A percentile compares a stretch with the other conserved stretches of the same genome.
Conservation (phyloP, 2,888 invertebrate species). For the Melinaea marsaeus region DNA sequence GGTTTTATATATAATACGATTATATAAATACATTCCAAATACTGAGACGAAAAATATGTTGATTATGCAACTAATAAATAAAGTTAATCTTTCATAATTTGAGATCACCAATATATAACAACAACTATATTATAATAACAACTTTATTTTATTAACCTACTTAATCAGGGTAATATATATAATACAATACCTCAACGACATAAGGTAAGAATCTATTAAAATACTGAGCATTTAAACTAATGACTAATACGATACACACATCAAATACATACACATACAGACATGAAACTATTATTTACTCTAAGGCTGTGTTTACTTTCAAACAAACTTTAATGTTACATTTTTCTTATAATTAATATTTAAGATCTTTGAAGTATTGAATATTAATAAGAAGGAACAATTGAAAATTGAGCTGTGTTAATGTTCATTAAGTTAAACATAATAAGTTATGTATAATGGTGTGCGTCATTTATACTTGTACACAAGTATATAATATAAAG, state of each 20-base stretch:
- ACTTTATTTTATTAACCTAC: neutral
- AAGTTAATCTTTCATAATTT: too few species aligned
- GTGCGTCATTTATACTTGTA: too few species aligned
- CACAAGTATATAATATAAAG: too few species aligned
- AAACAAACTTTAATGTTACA: neutral
- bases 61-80: too few species aligned
- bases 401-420: too few species aligned
- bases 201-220: neutral
- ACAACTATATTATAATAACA: too few species aligned
- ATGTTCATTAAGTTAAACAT: too few species aligned
- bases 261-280: slow-evolving; percentile 4
- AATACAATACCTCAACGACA: neutral
- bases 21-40: neutral
- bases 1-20: neutral
- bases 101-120: too few species aligned
- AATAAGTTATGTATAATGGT: too few species aligned
- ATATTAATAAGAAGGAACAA: too few species aligned
- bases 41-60: too few species aligned
- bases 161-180: neutral
- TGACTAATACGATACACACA: neutral
- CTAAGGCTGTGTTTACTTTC: slow-evolving; percentile 2
- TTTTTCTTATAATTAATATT: neutral
- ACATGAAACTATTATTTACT: neutral
- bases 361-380: too few species aligned
- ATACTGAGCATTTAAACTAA: neutral